Conservation (phyloP, 2,113 vertebrate genomes). For the Tragulus kanchil region DNA sequence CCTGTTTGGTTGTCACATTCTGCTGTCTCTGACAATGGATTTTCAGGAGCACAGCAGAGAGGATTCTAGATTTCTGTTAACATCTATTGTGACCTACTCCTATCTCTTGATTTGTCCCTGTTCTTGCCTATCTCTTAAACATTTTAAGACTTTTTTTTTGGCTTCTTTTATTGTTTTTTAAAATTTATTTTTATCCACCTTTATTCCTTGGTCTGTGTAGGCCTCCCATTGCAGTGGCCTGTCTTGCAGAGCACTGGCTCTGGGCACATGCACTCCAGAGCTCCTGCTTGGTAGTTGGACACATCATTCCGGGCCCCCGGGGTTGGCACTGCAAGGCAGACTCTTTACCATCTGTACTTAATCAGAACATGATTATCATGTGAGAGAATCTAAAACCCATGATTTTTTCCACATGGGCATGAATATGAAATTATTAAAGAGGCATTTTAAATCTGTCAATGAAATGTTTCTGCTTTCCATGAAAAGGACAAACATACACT, state of each 20-base stretch:
- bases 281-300: too few relatives aligned
- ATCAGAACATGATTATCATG: too few relatives aligned
- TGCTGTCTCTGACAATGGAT: background rate
- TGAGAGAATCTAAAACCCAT: background rate
- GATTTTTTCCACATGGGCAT: background rate
- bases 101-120: background rate
- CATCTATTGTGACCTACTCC: background rate
- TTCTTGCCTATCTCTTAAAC: background rate
- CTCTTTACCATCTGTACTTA: too few relatives aligned
- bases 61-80: background rate
- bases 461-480: constrained; percentile 17
- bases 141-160: background rate
- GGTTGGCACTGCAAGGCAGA: too few relatives aligned
- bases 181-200: too few relatives aligned
- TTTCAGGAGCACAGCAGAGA: background rate
- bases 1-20: background rate
- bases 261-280: too few relatives aligned
- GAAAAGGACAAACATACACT: background rate
- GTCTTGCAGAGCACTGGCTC: too few relatives aligned
- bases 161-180: too few relatives aligned
- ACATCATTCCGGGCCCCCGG: too few relatives aligned
- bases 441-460: background rate
- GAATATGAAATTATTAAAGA: background rate
- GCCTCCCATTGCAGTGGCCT: too few relatives aligned
- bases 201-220: too few relatives aligned